Conservation (phyloP, 2,113 vertebrate genomes). For the Polypterus bichir region DNA sequence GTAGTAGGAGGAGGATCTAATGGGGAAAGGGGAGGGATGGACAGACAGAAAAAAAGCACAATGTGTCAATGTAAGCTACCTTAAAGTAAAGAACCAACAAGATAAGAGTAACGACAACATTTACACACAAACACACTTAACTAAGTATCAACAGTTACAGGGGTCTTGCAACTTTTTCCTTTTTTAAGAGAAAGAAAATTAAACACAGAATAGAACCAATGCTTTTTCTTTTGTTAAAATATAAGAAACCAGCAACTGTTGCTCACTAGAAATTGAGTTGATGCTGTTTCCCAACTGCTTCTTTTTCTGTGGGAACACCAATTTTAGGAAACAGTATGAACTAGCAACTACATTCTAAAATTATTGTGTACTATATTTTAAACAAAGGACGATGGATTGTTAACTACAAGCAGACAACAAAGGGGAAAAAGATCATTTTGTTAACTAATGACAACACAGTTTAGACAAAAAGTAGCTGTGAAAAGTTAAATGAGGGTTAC, state of each 20-base stretch:
- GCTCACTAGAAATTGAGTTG: neutral
- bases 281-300: too few relatives aligned
- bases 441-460: too few relatives aligned
- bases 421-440: too few relatives aligned
- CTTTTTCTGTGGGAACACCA: neutral
- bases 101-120: conserved; percentile 51
- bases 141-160: conserved; percentile 18
- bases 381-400: too few relatives aligned
- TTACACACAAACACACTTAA: conserved; percentile 24
- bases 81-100: conserved; percentile 59
- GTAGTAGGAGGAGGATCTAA: conserved; percentile 89
- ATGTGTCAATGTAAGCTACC: conserved; percentile 83
- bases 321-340: neutral
- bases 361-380: too few relatives aligned
- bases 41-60: conserved; percentile 78
- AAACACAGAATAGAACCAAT: too few relatives aligned
- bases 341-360: neutral
- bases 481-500: too few relatives aligned
- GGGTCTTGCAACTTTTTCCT: neutral
- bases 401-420: too few relatives aligned
- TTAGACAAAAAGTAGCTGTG: too few relatives aligned
- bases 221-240: too few relatives aligned
- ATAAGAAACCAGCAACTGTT: neutral
- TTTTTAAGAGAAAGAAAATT: too few relatives aligned
- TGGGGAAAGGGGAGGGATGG: conserved; percentile 68